Evolutionary conservation across 2,113 vertebrate species (phyloP).

Genomic region (Ibidorhyncha struthersii): DNA sequence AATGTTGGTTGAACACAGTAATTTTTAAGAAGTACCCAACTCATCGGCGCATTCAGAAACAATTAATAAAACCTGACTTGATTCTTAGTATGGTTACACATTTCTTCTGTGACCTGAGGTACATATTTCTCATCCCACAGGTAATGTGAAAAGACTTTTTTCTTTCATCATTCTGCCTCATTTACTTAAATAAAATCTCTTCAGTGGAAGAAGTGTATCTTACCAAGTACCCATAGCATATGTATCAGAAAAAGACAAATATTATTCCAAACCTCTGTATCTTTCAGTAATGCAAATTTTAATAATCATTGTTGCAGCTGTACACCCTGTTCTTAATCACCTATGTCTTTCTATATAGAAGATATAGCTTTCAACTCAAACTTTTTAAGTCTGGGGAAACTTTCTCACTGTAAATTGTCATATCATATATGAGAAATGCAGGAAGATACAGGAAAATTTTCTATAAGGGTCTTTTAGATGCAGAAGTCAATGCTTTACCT

Average conservation of each 20-base stretch:
- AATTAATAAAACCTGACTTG: background rate
- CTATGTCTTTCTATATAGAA: background rate
- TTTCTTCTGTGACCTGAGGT: background rate
- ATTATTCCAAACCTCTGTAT: background rate
- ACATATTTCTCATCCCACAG: background rate
- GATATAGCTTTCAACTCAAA: background rate
- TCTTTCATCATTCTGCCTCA: background rate
- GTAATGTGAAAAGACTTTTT: background rate
- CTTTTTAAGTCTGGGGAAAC: background rate
- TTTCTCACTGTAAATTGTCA: background rate
- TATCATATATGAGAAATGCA: background rate
- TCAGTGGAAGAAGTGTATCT: background rate
- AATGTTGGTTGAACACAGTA: background rate
- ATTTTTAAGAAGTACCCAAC: background rate
- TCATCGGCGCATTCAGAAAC: background rate
- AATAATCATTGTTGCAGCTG: background rate
- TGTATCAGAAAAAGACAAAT: background rate
- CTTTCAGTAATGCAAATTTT: background rate
- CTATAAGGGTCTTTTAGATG: background rate
- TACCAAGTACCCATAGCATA: background rate
- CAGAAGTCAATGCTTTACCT: background rate
- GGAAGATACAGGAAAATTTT: background rate
- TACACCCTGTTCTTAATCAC: background rate
- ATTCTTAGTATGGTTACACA: background rate
- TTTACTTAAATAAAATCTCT: background rate